Base-by-base conservation (phyloP, 2,113 vertebrate genomes). In the Syrrhaptes paradoxus region DNA sequence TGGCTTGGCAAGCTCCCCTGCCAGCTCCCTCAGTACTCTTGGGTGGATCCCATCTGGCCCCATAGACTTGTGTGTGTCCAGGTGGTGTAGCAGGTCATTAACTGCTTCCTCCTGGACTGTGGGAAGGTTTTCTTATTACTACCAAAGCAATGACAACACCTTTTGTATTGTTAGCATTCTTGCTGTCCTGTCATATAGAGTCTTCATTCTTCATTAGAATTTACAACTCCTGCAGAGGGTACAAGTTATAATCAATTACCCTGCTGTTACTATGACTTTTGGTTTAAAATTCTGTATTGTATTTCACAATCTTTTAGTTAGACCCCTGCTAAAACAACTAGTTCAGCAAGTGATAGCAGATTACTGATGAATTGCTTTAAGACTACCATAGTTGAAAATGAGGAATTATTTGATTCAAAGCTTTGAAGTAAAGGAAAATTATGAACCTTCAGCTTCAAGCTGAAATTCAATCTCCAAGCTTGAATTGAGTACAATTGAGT, bases 281-380 rank as follows among this genome's bases (percentile, higher is more conserved):
- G 20, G 18, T 55, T 75, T 77, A 73, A 85, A 86, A 55, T 73
- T 59, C 17, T 13, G 22, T 55, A 13, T 57, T 92, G 22, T 93
- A 24, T 95, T 96, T 95, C 87, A 98, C 96, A 98, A 77, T 98
- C 98, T 84, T 89, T 97, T 81, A 97, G 76, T 78, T 98, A 98
- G 97, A 98, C 92, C 3, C 97, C 97, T 16, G 95, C 98, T 48
- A 98, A 98, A 97, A 98, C 95, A 10, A 93, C 94, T 63, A 97
- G 97, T 70, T 94, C 87, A 13, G 38, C 66, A 38, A 97, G 97
- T 66, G 95, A 96, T 77, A 96, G 97, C 22, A 97, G 98, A 98
- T 98, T 93, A 98, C 80, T 84, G 67, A 82, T 41, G 4, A 59
- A 4, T 7, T 58, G 46, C 77, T 91, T 76, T 31, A 80, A 84